Evolutionary conservation across 1,140 invertebrate species (phyloP).

Genomic region (Drosophila arawakana): DNA sequence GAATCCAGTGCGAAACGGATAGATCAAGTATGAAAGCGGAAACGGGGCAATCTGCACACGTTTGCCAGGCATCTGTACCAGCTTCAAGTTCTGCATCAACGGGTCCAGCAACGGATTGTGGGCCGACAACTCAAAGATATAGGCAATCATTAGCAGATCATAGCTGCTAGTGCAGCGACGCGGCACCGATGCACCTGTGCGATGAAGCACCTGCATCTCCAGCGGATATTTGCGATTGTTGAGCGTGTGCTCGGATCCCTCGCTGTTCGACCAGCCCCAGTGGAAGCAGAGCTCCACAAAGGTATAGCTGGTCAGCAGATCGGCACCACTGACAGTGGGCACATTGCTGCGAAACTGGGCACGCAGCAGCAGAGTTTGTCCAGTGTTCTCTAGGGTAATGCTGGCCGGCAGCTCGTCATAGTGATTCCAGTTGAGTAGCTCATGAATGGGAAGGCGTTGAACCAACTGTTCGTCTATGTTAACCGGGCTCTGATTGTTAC

Average conservation of each 20-base stretch:
- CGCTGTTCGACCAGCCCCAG: conserved; percentile 86
- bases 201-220: conserved; percentile 85
- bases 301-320: conserved; percentile 84
- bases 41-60: conserved; percentile 85
- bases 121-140: conserved; percentile 70
- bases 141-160: conserved; percentile 75
- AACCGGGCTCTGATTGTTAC: conserved; percentile 77
- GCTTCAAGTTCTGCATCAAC: conserved; percentile 85
- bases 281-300: conserved; percentile 86
- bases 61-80: conserved; percentile 77
- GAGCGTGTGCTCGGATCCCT: conserved; percentile 87
- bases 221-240: conserved; percentile 85
- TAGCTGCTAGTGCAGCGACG: conserved; percentile 67
- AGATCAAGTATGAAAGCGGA: conserved; percentile 85
- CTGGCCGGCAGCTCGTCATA: conserved; percentile 74
- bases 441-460: conserved; percentile 66
- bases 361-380: conserved; percentile 77
- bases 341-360: conserved; percentile 71
- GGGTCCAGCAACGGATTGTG: conserved; percentile 86
- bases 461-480: conserved; percentile 81
- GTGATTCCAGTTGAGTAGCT: conserved; percentile 79
- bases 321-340: conserved; percentile 85
- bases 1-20: conserved; percentile 85
- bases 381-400: conserved; percentile 74
- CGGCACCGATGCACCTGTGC: conserved; percentile 58